Evolutionary conservation across 2,113 vertebrate genomes (phyloP).

Genomic region (Ramphastos sulfuratus): DNA sequence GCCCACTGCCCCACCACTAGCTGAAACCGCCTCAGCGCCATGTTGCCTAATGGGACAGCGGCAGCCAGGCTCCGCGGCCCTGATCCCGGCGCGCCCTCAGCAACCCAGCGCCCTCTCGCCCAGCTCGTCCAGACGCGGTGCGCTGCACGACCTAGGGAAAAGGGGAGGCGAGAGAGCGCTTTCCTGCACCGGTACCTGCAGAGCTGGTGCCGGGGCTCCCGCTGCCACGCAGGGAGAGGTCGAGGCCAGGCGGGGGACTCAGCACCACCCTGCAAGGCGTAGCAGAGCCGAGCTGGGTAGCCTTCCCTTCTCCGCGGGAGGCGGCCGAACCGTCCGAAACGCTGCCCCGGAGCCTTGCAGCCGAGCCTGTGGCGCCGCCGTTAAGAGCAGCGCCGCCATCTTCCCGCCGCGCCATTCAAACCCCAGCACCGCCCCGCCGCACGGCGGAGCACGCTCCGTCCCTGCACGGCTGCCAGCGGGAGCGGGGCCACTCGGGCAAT

Average conservation of each 20-base stretch:
- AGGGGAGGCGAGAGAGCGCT: neutral
- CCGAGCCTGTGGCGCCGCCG: neutral
- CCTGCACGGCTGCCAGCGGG: too few species aligned
- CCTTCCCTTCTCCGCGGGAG: neutral
- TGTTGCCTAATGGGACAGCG: neutral
- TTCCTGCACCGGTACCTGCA: conserved; percentile 62
- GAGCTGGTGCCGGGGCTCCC: conserved; percentile 19
- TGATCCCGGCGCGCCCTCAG: neutral
- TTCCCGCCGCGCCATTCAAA: conserved; percentile 73
- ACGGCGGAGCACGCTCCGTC: neutral
- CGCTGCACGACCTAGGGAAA: too few species aligned
- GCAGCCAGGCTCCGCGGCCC: neutral
- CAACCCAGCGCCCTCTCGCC: neutral
- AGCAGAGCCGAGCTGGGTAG: neutral
- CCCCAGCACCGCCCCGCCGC: neutral
- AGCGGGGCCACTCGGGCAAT: too few species aligned
- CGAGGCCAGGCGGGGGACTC: conserved; percentile 83
- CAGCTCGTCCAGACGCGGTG: neutral
- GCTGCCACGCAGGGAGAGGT: conserved; percentile 49
- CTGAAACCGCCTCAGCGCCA: neutral
- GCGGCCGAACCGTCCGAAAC: neutral
- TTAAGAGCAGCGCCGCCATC: neutral
- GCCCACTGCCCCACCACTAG: too few species aligned
- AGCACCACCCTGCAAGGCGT: conserved; percentile 73
- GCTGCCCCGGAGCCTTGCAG: neutral